Evolutionary conservation across 2,797 vertebrate species (phyloP).

Genomic region (Salarias fasciatus): DNA sequence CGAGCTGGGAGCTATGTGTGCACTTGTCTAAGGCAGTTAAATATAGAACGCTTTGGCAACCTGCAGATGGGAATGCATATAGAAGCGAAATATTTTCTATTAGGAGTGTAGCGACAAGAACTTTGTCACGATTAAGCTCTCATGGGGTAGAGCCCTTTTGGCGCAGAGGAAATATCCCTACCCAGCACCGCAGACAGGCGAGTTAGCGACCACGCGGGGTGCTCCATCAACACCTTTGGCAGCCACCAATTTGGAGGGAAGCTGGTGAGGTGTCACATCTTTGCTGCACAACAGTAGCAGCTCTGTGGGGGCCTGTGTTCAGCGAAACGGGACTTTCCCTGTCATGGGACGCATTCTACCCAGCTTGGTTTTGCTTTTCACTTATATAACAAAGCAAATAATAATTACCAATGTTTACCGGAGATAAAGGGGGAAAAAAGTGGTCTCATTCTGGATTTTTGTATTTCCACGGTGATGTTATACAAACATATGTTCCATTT

Average conservation of each 20-base stretch:
- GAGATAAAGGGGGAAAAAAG: neutral
- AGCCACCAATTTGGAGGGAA: constrained; percentile 11
- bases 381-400: neutral
- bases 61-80: constrained; percentile 22
- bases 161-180: constrained; percentile 11
- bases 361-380: neutral
- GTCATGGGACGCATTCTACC: neutral
- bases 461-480: neutral
- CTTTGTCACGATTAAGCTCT: constrained; percentile 26
- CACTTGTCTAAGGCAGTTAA: constrained; percentile 29
- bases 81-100: constrained; percentile 28
- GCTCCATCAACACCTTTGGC: constrained; percentile 40
- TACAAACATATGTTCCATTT: neutral
- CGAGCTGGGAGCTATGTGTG: constrained; percentile 27
- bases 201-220: constrained; percentile 9
- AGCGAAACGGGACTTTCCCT: neutral
- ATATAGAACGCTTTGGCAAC: constrained; percentile 32
- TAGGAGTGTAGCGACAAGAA: constrained; percentile 15
- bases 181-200: neutral
- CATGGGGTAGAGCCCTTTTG: neutral
- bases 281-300: neutral
- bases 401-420: neutral
- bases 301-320: neutral
- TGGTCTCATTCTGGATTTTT: no score
- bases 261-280: constrained; percentile 17